These are phyloP conservation scores for Bellardia pandia DNA, from an alignment of 2,888 invertebrate species.

Conservation along the genomic window DNA sequence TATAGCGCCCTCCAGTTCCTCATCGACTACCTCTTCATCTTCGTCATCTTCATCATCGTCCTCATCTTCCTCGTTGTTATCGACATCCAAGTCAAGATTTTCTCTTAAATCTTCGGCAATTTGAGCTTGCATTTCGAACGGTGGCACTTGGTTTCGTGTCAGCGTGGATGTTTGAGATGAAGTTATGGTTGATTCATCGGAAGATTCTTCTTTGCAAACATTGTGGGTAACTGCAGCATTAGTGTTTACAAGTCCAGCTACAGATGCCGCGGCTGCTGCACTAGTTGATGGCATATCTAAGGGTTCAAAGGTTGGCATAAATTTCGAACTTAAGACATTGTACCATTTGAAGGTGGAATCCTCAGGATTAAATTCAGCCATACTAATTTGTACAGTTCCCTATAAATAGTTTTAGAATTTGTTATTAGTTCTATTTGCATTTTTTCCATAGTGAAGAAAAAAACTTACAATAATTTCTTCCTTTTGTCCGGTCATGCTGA, in stretches of 20 bases:
- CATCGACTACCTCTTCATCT: slow-evolving; percentile 84
- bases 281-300: slow-evolving; percentile 82
- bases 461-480: slow-evolving; percentile 93
- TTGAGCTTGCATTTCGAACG: slow-evolving; percentile 86
- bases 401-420: slow-evolving; percentile 82
- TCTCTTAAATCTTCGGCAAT: slow-evolving; percentile 83
- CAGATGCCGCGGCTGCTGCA: slow-evolving; percentile 80
- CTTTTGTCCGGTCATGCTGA: slow-evolving; percentile 88
- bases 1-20: slow-evolving; percentile 85
- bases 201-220: slow-evolving; percentile 92
- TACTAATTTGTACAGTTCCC: slow-evolving; percentile 97
- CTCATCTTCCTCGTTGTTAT: slow-evolving; percentile 86
- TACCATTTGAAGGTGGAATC: slow-evolving; percentile 95
- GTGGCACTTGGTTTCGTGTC: slow-evolving; percentile 92
- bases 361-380: slow-evolving; percentile 96
- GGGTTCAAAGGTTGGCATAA: slow-evolving; percentile 86
- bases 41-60: slow-evolving; percentile 87
- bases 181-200: slow-evolving; percentile 98
- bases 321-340: slow-evolving; percentile 94
- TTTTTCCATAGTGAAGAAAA: neutral
- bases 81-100: slow-evolving; percentile 80
- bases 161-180: slow-evolving; percentile 98
- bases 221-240: slow-evolving; percentile 64
- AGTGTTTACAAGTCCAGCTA: slow-evolving; percentile 75
- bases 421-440: neutral